Evolutionary conservation across 2,113 vertebrate species (phyloP).

Genomic region (Scytalopus superciliaris): DNA sequence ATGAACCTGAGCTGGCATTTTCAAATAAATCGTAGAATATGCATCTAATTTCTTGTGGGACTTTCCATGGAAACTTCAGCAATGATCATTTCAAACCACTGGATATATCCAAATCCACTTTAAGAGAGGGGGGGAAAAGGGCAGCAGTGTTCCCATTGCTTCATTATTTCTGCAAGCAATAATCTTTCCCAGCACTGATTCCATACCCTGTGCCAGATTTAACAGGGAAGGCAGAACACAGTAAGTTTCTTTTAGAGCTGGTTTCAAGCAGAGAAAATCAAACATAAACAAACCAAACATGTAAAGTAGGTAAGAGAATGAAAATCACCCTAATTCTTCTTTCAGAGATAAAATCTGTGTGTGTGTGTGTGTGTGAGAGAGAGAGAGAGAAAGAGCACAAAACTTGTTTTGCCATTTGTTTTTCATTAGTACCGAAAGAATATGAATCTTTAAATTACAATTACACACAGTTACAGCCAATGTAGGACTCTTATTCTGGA

Average conservation of each 20-base stretch:
- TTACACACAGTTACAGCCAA: background rate
- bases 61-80: background rate
- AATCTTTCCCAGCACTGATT: slow-evolving; percentile 12
- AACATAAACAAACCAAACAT: background rate
- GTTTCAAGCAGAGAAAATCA: background rate
- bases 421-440: background rate
- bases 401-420: background rate
- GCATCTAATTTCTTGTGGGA: background rate
- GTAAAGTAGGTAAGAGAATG: background rate
- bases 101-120: slow-evolving; percentile 46
- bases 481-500: background rate
- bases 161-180: slow-evolving; percentile 21
- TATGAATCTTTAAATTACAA: background rate
- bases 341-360: background rate
- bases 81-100: slow-evolving; percentile 20
- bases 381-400: background rate
- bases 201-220: background rate
- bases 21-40: background rate
- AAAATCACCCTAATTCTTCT: background rate
- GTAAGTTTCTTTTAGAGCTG: background rate
- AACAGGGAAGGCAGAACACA: background rate
- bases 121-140: background rate
- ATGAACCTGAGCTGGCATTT: background rate
- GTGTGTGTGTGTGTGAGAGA: too few relatives aligned
- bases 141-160: background rate